These are phyloP conservation scores for Trypoxylon attenuatum DNA, from an alignment of 2,888 invertebrate species.

Conservation along the genomic window DNA sequence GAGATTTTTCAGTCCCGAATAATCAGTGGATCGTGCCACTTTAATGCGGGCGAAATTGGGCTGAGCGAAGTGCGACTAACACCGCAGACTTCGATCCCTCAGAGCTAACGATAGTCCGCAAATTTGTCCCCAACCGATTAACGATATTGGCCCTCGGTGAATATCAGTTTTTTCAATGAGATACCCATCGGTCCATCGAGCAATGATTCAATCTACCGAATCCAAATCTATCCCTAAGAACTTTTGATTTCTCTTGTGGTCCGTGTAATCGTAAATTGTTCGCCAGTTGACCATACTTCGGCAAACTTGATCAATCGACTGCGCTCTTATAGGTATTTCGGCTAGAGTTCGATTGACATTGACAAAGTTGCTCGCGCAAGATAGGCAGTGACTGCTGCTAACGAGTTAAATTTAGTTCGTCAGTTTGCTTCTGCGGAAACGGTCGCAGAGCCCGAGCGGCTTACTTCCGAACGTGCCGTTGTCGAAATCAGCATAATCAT, in stretches of 20 bases:
- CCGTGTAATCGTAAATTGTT: neutral
- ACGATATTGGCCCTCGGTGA: neutral
- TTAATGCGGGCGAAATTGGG: neutral
- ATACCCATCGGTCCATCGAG: neutral
- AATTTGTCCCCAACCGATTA: neutral
- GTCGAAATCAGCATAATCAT: neutral
- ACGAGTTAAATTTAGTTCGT: slow-evolving; percentile 50
- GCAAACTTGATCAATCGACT: neutral
- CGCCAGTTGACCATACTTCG: too few relatives aligned
- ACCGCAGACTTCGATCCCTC: neutral
- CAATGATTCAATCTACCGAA: neutral
- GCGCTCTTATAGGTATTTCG: neutral
- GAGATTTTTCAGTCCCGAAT: slow-evolving; percentile 1
- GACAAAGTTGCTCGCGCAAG: slow-evolving; percentile 23
- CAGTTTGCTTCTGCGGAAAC: slow-evolving; percentile 41
- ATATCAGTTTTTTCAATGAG: neutral
- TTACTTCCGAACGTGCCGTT: slow-evolving; percentile 15
- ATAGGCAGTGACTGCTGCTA: slow-evolving; percentile 26
- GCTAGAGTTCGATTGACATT: slow-evolving; percentile 10
- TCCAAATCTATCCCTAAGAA: neutral
- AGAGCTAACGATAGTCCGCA: neutral
- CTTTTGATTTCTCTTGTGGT: neutral
- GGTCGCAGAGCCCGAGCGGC: slow-evolving; percentile 27
- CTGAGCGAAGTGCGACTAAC: neutral
- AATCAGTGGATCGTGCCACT: neutral